These are phyloP conservation scores for Austrofundulus limnaeus DNA, from an alignment of 2,113 vertebrate genomes.

Conservation along the genomic window DNA sequence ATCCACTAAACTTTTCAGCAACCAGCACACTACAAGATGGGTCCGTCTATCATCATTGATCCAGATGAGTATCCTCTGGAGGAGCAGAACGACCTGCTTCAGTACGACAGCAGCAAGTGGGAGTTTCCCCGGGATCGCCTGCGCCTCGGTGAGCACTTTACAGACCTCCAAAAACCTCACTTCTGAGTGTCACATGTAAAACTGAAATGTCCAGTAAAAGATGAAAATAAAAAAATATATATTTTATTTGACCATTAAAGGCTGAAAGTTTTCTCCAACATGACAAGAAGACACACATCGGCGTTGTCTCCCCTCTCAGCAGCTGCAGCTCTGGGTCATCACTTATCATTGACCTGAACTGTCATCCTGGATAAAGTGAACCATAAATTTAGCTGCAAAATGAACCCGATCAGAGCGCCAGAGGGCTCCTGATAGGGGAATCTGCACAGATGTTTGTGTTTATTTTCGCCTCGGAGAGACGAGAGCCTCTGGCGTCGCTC, in stretches of 20 bases:
- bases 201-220: not conserved
- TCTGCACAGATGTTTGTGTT: slow-evolving; percentile 50
- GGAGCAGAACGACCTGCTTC: slow-evolving; percentile 90
- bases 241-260: not conserved
- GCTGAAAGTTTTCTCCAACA: slow-evolving; percentile 13
- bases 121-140: slow-evolving; percentile 92
- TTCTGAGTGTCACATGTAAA: too few species aligned
- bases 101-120: slow-evolving; percentile 93
- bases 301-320: slow-evolving; percentile 34
- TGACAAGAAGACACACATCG: slow-evolving; percentile 11
- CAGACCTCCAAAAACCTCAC: too few species aligned
- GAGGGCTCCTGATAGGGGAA: slow-evolving; percentile 62
- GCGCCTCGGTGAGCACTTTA: slow-evolving; percentile 59
- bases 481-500: slow-evolving; percentile 32
- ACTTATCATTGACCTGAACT: slow-evolving; percentile 56
- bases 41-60: slow-evolving; percentile 94
- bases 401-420: slow-evolving; percentile 40
- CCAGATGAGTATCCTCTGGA: slow-evolving; percentile 90
- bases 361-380: slow-evolving; percentile 53
- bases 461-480: slow-evolving; percentile 45
- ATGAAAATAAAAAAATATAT: not conserved
- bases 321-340: slow-evolving; percentile 48
- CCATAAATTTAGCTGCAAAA: slow-evolving; percentile 56
- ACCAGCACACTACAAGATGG: slow-evolving; percentile 88
- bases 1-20: slow-evolving; percentile 70